Base-by-base conservation (phyloP, 2,888 invertebrate species). In the Thymelicus sylvestris region DNA sequence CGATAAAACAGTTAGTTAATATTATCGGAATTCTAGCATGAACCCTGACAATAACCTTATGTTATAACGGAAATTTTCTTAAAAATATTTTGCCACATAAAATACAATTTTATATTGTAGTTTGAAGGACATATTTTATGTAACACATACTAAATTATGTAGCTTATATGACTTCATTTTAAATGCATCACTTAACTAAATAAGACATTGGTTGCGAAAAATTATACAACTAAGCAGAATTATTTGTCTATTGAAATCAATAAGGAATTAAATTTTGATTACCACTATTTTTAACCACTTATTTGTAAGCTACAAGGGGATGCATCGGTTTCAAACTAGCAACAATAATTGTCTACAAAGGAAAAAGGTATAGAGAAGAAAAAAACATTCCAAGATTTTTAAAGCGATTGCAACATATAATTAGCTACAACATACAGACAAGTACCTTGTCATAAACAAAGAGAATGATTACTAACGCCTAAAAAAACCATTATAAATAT, bases 161-260 rank as follows among this genome's bases (percentile, higher is more conserved):
- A 39, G 63, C 13, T 13, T 39, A 60, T 60, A 60, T 60, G 41
- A 60, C 41, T 55, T 24, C 24, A 59, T 67, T 24, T 59, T 47
- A 52, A 61, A 48, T 67, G 48, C 60, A 67, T 15, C 31, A 41
- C 60, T 38, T 57, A 67, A 48, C 61, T 38, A 59, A 67, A 12
- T 63, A n/a, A 41, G 41, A 15, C 60, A 39, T 38, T 60, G 60
- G 3, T 60, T 41, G 24, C 55, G 12, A 24, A 10, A 12, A 24
- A 12, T 24, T 12, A 55, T 55, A 24, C 10, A 55, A 24, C 24
- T 55, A 24, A 52, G 44, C 44, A 52, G 24, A 55, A 24, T 2
- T 52, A 52, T 24, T 12, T 55, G 55, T 5, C 12, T 24, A 52
- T 15, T 24, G 2, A 55, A 55, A 55, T 24, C 3, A 55, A 24